Evolutionary conservation across 1,140 invertebrate species (phyloP).

Genomic region (Theocolax elegans): DNA sequence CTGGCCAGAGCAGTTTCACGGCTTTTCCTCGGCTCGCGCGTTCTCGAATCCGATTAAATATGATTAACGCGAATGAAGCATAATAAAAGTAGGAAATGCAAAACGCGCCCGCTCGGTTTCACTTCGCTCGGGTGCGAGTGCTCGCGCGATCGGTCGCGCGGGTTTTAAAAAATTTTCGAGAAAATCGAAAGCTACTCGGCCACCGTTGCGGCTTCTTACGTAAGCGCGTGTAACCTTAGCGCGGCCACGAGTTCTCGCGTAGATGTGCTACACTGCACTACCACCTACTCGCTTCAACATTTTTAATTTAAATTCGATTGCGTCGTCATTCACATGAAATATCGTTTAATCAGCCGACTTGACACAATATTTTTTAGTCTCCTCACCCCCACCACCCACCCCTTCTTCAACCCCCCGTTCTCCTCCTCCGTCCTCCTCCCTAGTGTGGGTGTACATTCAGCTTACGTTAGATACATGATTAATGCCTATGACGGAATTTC

Average conservation of each 20-base stretch:
- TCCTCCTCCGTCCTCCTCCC: too few relatives aligned
- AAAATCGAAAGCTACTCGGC: conserved; percentile 31
- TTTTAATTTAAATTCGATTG: too few relatives aligned
- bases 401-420: too few relatives aligned
- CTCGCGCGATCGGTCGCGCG: not conserved
- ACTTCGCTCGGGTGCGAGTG: not conserved
- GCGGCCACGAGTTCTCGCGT: not conserved
- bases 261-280: too few relatives aligned
- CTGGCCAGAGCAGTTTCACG: conserved; percentile 5
- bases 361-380: too few relatives aligned
- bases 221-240: conserved; percentile 12
- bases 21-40: conserved; percentile 10
- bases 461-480: too few relatives aligned
- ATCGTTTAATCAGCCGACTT: too few relatives aligned
- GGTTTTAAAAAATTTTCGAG: conserved; percentile 21
- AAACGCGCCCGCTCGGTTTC: conserved; percentile 14
- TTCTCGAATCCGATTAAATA: conserved; percentile 11
- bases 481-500: too few relatives aligned
- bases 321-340: too few relatives aligned
- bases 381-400: too few relatives aligned
- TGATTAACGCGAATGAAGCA: conserved; percentile 28
- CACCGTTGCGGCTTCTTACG: conserved; percentile 1
- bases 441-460: too few relatives aligned
- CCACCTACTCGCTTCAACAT: too few relatives aligned
- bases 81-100: conserved; percentile 42